A percentile compares a stretch with the other conserved stretches of the same genome.
Conservation (phyloP, 1,140 invertebrate genomes). For the Apis dorsata region DNA sequence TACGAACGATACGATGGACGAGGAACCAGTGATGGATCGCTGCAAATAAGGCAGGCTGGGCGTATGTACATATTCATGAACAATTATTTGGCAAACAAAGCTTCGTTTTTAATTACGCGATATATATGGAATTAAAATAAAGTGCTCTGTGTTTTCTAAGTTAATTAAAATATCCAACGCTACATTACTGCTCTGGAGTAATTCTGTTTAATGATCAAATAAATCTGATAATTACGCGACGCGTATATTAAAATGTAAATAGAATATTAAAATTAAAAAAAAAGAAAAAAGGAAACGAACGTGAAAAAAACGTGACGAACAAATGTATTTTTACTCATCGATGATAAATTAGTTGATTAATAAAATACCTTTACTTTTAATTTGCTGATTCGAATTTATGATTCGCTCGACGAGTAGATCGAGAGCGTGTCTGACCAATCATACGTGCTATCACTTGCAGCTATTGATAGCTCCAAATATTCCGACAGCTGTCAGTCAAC, state of each 20-base stretch:
- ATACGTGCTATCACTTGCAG: conserved; percentile 15
- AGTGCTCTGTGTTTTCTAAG: background rate
- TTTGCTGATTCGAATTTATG: background rate
- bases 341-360: too few species aligned
- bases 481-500: conserved; percentile 8
- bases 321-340: too few species aligned
- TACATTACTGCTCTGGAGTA: background rate
- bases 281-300: too few species aligned
- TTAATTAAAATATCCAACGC: conserved; percentile 30
- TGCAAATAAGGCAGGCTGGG: background rate
- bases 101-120: background rate
- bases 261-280: too few species aligned
- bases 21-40: background rate
- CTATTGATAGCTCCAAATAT: conserved; percentile 12
- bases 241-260: background rate
- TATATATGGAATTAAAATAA: conserved; percentile 10
- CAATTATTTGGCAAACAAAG: conserved; percentile 13
- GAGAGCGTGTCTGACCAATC: conserved; percentile 12
- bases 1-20: background rate
- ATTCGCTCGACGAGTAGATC: background rate
- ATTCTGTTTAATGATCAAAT: conserved; percentile 7
- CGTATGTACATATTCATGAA: background rate
- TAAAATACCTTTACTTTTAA: background rate
- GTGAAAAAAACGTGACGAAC: too few species aligned
- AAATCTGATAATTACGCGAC: background rate